A percentile compares a stretch with the other conserved stretches of the same genome.
These are phyloP conservation scores for Gasterosteus nipponicus DNA, from an alignment of 2,113 vertebrate genomes.

Conservation along the genomic window DNA sequence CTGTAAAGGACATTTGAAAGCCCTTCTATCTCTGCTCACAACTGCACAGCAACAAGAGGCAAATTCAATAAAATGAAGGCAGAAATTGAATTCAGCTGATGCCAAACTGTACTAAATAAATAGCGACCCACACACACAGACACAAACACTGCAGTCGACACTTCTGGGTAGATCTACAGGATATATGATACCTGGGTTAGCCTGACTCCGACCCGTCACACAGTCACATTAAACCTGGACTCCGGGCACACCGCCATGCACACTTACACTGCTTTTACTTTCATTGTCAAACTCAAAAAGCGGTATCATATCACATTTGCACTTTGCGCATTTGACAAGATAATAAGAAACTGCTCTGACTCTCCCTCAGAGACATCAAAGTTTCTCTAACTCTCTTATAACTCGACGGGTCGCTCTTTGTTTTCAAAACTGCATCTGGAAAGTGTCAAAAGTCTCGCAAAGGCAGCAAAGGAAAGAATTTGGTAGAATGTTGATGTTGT, in stretches of 20 bases:
- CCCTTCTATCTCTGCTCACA: neutral
- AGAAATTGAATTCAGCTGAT: neutral
- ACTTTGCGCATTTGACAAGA: constrained; percentile 48
- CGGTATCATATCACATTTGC: neutral
- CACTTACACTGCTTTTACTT: neutral
- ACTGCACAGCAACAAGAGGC: neutral
- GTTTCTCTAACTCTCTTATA: constrained; percentile 20
- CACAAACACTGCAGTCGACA: neutral
- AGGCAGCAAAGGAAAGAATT: neutral
- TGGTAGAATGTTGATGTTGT: neutral
- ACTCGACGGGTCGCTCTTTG: neutral
- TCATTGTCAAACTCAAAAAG: neutral
- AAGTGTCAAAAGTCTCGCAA: neutral
- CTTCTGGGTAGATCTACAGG: neutral
- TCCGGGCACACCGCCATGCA: constrained; percentile 2
- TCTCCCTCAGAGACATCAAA: constrained; percentile 57
- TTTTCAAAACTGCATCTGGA: neutral
- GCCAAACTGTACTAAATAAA: no score
- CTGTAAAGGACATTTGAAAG: neutral
- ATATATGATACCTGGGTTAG: constrained; percentile 9
- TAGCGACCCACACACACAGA: neutral
- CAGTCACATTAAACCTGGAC: constrained; percentile 21
- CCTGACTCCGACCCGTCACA: constrained; percentile 15
- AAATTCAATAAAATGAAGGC: neutral
- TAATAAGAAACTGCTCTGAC: constrained; percentile 64